These are phyloP conservation scores for Cassiopea andromeda DNA, from an alignment of 30 jellyfish, hydroid and myxozoan species.

Conservation along the genomic window DNA sequence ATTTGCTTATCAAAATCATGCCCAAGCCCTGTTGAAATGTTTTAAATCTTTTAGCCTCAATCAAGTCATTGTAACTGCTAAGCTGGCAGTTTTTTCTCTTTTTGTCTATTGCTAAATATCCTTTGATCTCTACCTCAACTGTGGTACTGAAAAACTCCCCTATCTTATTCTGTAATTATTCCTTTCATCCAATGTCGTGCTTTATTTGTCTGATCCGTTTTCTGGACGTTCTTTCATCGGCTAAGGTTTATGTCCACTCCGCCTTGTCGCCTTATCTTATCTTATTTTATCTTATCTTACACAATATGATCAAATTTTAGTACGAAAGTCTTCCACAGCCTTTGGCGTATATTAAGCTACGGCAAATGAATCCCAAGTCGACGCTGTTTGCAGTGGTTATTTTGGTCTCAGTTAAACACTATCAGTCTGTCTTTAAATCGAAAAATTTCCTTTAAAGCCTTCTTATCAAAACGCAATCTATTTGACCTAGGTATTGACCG, in stretches of 20 bases:
- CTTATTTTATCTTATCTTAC: no score
- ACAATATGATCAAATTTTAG: background rate
- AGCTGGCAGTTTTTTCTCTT: no score
- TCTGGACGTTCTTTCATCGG: background rate
- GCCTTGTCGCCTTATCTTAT: background rate
- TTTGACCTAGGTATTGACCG: no score
- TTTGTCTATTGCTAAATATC: no score
- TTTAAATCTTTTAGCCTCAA: no score
- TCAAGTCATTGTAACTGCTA: no score
- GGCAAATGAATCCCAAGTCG: background rate
- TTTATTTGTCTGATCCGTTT: background rate
- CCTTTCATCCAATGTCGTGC: background rate
- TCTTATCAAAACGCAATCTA: no score
- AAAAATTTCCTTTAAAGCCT: no score
- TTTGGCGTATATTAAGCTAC: background rate
- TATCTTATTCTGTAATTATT: no score
- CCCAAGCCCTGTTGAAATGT: no score
- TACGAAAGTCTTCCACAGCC: background rate
- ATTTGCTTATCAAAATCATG: no score
- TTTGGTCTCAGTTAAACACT: background rate
- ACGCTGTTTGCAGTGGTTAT: background rate
- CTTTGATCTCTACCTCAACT: background rate
- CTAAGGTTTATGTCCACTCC: background rate
- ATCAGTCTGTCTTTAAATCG: background rate
- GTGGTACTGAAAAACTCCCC: background rate